Evolutionary conservation across 23 tunicate species (phyloP), one percentile per base, ranked within the genome.

Genomic region (Trididemnum nubilum): DNA sequence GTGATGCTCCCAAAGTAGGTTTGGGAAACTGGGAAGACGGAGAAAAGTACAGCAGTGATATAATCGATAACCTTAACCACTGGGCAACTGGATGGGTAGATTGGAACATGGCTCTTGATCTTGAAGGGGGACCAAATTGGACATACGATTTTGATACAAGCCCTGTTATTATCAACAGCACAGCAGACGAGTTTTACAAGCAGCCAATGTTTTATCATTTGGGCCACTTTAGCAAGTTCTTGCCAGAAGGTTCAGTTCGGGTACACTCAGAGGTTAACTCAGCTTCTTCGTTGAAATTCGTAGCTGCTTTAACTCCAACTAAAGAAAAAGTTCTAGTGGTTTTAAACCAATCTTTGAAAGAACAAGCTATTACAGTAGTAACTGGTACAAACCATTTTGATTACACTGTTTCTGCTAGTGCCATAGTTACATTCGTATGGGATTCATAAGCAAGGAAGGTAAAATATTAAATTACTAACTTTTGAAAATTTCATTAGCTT

Each of bases 91-190:
- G 97, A 32, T 96, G 99, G 99, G 94, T 96, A 22, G 99, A 96
- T 76, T 96, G 99, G 99, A 96, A 96, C 51, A 79, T 96, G 79
- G 81, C 86, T 76, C 87, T 96, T 51, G 63, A 96, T 75, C 34
- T 91, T 33, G 35, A 79, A 57, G 99, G 99, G n/a, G 99, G 99
- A 3, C 99, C 99, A 25, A 96, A 91, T 57, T 96, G 99, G 99
- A 97, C 92, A 22, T 64, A 88, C 26, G 91, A 96, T 59, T 92
- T 61, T 96, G 97, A 92, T 51, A 83, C 87, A 71, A 92, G 97
- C 65, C 95, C 97, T 1, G 84, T 91, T 64, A 91, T 96, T 33
- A 87, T 80, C 37, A 92, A 96, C 76, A 83, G 82, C 2, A 80
- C 87, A 0, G 89, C 87, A 73, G 97, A 96, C 72, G 99, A 96